These are phyloP conservation scores for Chironomus riparius DNA, from an alignment of 2,888 invertebrate species.

Conservation along the genomic window DNA sequence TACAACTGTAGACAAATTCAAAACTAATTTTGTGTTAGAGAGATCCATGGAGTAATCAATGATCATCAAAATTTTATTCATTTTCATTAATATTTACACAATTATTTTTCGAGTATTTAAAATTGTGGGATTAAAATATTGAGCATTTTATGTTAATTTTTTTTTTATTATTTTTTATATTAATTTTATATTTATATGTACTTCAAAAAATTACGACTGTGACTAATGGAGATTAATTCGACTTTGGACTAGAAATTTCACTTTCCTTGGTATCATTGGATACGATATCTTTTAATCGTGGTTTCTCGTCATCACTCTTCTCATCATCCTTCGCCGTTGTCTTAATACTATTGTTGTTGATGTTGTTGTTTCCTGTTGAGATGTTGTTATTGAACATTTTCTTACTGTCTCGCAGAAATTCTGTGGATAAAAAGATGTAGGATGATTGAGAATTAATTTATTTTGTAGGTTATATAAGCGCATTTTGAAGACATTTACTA, in stretches of 20 bases:
- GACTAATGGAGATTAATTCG: conserved; percentile 11
- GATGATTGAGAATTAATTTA: too few species aligned
- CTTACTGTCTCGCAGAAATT: conserved; percentile 15
- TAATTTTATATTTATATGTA: too few species aligned
- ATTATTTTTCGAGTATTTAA: not conserved
- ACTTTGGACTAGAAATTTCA: conserved; percentile 26
- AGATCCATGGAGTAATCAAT: not conserved
- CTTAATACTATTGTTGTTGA: not conserved
- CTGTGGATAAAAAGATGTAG: not conserved
- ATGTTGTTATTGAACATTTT: conserved; percentile 2
- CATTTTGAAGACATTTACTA: too few species aligned
- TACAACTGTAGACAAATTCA: not conserved
- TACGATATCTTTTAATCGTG: not conserved
- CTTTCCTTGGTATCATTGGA: conserved; percentile 19
- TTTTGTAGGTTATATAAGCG: too few species aligned
- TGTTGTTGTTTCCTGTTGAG: too few species aligned
- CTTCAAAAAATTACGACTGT: not conserved
- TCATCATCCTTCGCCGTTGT: conserved; percentile 8
- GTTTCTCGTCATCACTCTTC: conserved; percentile 8
- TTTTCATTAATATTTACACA: not conserved
- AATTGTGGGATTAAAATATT: not conserved
- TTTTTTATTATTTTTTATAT: too few species aligned
- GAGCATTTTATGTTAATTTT: not conserved
- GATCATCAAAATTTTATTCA: not conserved
- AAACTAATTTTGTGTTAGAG: not conserved